Evolutionary conservation across 1,140 invertebrate species (phyloP), one percentile per base, ranked within the genome.

Genomic region (Drosophila ananassae): DNA sequence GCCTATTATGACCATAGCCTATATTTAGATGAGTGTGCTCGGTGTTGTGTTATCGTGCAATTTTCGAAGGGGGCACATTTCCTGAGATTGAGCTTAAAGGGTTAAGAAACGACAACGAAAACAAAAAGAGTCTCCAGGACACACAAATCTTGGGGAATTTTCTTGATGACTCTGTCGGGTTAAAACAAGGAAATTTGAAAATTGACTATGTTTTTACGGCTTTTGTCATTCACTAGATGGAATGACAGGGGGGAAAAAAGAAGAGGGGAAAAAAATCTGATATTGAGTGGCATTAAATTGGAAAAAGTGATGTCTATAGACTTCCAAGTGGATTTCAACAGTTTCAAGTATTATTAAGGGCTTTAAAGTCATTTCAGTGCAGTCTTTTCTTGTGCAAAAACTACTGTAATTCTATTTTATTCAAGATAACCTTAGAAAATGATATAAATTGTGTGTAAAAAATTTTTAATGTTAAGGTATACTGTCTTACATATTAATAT

Each of bases 1-100:
- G 83, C 79, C 83, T 89, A 89, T 87, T 78, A 87, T 77, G 66
- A 51, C 62, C 69, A 62, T 78, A 57, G 62, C 56, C 73, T 66
- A 71, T 71, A 69, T 71, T 69, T 58, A 57, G 51, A 74, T 53
- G 53, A 55, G 46, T 72, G 67, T 74, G 13, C 53, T 63, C 39
- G 60, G 55, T 57, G 30, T 52, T 58, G 48, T 66, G 56, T 64
- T 85, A 85, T 84, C 68, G 68, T 78, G 68, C 78, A 77, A 84
- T 81, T 84, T 87, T 67, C 52, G 59, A 66, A 69, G 56, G 57
- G 60, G 66, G n/a, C 34, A 60, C 30, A 59, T 52, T 67, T 60
- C 41, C 73, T 50, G 30, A 41, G 44, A 37, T 63, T 54, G 69
- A 47, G 76, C 59, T 79, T 79, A 73, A 74, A 52, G 59, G 69